These are phyloP conservation scores for Austrolebias charrua DNA, from an alignment of 2,797 vertebrate species.

Conservation along the genomic window DNA sequence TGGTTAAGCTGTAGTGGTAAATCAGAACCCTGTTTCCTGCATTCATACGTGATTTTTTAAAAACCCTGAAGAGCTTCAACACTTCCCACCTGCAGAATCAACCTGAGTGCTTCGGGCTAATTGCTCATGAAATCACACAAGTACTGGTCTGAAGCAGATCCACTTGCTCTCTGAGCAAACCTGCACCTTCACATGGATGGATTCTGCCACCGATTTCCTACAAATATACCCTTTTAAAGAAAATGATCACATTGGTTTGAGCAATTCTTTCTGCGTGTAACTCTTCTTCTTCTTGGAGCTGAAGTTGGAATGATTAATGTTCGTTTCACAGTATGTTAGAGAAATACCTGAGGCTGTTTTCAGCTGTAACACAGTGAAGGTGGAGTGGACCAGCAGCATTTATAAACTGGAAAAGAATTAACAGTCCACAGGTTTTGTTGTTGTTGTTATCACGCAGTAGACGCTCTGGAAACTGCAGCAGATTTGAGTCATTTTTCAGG, in stretches of 20 bases:
- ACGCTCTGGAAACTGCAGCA: conserved; percentile 15
- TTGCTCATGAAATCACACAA: conserved; percentile 17
- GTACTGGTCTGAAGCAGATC: conserved; percentile 1
- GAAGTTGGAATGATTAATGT: conserved; percentile 38
- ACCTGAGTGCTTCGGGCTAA: conserved; percentile 50
- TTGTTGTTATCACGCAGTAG: conserved; percentile 15
- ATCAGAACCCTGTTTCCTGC: conserved; percentile 47
- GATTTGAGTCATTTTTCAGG: conserved; percentile 29
- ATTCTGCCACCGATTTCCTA: conserved; percentile 1
- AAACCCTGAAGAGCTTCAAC: not conserved
- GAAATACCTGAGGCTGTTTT: conserved; percentile 80
- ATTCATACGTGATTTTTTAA: conserved; percentile 41
- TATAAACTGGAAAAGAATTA: conserved; percentile 36
- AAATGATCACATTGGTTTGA: not conserved
- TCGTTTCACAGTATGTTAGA: conserved; percentile 79
- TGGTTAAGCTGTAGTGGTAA: conserved; percentile 21
- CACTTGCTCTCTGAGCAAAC: not conserved
- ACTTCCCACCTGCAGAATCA: conserved; percentile 21
- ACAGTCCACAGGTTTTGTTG: conserved; percentile 38
- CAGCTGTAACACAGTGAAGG: conserved; percentile 70
- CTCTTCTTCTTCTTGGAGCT: conserved; percentile 18
- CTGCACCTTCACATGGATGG: no score
- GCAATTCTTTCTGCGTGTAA: not conserved
- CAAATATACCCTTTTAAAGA: not conserved
- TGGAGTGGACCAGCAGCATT: conserved; percentile 57